Conservation (phyloP, 2,113 vertebrate species). For the Junco hyemalis region DNA sequence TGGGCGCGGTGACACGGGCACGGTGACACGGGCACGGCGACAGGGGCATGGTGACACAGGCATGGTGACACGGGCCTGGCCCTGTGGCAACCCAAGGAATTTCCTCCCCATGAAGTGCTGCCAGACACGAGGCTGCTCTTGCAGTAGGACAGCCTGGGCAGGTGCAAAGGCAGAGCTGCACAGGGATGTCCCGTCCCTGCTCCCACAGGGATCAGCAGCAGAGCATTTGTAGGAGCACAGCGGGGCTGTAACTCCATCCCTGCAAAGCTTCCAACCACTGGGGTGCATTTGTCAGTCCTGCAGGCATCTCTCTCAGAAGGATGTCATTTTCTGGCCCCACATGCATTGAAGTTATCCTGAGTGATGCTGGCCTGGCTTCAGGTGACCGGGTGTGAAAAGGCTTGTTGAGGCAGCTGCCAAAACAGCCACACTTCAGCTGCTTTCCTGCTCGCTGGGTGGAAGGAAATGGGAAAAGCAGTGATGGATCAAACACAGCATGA, state of each 20-base stretch:
- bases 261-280: neutral
- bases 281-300: neutral
- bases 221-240: neutral
- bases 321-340: neutral
- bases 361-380: fast-evolving
- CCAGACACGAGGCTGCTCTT: fast-evolving
- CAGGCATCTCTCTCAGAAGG: neutral
- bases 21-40: no score
- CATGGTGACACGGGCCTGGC: fast-evolving
- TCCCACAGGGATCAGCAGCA: neutral
- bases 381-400: neutral
- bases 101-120: neutral
- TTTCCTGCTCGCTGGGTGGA: neutral
- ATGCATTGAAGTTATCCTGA: neutral
- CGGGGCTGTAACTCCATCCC: fast-evolving
- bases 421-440: neutral
- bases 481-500: neutral
- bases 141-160: neutral
- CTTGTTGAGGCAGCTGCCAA: neutral
- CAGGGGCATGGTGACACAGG: no score
- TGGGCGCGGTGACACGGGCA: neutral
- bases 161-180: neutral
- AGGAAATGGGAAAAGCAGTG: neutral
- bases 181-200: fast-evolving
- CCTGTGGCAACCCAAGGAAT: neutral